These are phyloP conservation scores for Temnothorax curvispinosus DNA, from an alignment of 1,140 invertebrate genomes.

Conservation along the genomic window DNA sequence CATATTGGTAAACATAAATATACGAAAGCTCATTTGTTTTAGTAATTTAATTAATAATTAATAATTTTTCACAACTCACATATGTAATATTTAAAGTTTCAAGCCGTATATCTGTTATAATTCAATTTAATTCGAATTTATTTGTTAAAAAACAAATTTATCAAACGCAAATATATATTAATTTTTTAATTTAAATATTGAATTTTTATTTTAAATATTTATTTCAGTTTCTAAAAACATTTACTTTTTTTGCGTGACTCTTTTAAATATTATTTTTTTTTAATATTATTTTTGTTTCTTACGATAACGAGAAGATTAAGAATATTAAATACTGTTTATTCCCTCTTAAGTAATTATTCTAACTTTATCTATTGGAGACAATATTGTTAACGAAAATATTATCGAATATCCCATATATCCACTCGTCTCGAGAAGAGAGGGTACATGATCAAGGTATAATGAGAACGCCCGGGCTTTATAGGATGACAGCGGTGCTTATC, in stretches of 20 bases:
- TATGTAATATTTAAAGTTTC: neutral
- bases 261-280: neutral
- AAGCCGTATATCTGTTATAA: neutral
- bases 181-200: too few species aligned
- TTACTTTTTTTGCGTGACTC: neutral
- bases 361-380: neutral
- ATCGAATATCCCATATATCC: neutral
- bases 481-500: constrained; percentile 13
- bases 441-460: constrained; percentile 10
- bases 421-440: neutral
- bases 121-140: neutral
- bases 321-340: neutral
- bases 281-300: neutral
- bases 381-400: neutral
- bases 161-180: neutral
- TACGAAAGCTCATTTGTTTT: neutral
- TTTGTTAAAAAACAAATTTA: neutral
- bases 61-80: neutral
- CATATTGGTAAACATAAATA: neutral
- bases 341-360: neutral
- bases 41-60: too few species aligned
- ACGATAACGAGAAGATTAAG: neutral
- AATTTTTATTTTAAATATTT: neutral
- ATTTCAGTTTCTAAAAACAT: neutral
- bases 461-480: neutral